phyloP scores from a whole-genome alignment of 1,140 invertebrate genomes.

The Philopotamus ludificatus region DNA sequence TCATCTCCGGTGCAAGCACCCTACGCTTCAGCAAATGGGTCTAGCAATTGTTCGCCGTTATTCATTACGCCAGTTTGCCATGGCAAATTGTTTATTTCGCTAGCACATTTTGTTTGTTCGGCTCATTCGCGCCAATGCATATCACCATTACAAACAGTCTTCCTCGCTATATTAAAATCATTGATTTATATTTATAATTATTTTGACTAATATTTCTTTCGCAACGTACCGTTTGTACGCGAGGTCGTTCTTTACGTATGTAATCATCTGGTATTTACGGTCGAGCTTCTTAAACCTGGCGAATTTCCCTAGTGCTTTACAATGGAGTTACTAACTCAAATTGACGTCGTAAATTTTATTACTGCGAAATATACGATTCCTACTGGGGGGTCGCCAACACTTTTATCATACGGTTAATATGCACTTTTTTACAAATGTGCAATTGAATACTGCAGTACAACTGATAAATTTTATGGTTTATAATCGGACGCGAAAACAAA shows the following conservation, averaged over 20 bases:
- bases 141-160: too few species aligned
- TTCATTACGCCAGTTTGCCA: conserved; percentile 5
- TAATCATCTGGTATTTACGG: conserved; percentile 4
- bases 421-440: too few species aligned
- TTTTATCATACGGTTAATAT: not conserved
- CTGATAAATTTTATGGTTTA: too few species aligned
- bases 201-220: too few species aligned
- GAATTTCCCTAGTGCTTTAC: conserved; percentile 18
- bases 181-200: too few species aligned
- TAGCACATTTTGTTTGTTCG: not conserved
- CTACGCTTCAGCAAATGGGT: too few species aligned
- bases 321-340: conserved; percentile 18
- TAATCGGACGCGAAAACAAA: too few species aligned
- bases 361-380: conserved; percentile 1
- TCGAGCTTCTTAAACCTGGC: not conserved
- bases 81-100: not conserved
- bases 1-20: too few species aligned
- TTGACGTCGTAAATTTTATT: conserved; percentile 33
- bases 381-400: not conserved
- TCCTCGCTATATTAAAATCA: too few species aligned
- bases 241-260: not conserved
- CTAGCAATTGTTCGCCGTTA: conserved; percentile 1
- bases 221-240: too few species aligned
- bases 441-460: too few species aligned
- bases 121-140: not conserved